A percentile compares a stretch with the other conserved stretches of the same genome.
Evolutionary conservation across 2,797 vertebrate genomes (phyloP).

Genomic region (Phyllotis vaccarum): DNA sequence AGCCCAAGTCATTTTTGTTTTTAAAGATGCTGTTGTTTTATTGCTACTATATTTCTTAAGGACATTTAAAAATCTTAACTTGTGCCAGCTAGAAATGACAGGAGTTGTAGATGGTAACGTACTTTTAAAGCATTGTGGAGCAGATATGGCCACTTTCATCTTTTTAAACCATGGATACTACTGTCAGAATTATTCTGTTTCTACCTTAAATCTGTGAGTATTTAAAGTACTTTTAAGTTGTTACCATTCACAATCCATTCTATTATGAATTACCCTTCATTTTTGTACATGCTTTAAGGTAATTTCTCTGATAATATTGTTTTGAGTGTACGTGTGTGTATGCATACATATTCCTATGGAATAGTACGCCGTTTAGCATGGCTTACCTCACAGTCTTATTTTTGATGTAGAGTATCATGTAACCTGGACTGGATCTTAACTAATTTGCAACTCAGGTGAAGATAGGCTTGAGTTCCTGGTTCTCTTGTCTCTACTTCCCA

Average conservation of each 20-base stretch:
- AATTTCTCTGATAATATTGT: slow-evolving; percentile 25
- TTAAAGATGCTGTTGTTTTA: slow-evolving; percentile 10
- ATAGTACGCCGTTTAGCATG: not conserved
- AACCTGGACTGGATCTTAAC: not conserved
- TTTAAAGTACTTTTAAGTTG: slow-evolving; percentile 44
- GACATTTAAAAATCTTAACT: slow-evolving; percentile 37
- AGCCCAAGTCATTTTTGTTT: not conserved
- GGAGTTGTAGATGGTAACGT: slow-evolving; percentile 23
- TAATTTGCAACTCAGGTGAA: not conserved
- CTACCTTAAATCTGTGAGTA: slow-evolving; percentile 6
- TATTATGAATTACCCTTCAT: slow-evolving; percentile 46
- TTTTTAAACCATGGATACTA: slow-evolving; percentile 25
- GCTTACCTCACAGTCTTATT: not conserved
- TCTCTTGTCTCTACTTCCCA: not conserved
- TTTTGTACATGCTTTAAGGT: slow-evolving; percentile 33
- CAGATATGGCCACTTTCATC: not conserved
- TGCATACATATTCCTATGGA: not conserved
- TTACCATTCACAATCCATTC: slow-evolving; percentile 6
- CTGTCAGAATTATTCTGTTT: slow-evolving; percentile 4
- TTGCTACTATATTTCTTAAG: slow-evolving; percentile 14
- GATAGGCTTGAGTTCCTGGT: not conserved
- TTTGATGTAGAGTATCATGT: not conserved
- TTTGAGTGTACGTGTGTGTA: not conserved
- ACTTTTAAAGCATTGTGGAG: not conserved
- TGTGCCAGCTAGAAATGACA: slow-evolving; percentile 26